These are phyloP conservation scores for Orchesella flavescens DNA, from an alignment of 2,888 invertebrate genomes.

Conservation along the genomic window DNA sequence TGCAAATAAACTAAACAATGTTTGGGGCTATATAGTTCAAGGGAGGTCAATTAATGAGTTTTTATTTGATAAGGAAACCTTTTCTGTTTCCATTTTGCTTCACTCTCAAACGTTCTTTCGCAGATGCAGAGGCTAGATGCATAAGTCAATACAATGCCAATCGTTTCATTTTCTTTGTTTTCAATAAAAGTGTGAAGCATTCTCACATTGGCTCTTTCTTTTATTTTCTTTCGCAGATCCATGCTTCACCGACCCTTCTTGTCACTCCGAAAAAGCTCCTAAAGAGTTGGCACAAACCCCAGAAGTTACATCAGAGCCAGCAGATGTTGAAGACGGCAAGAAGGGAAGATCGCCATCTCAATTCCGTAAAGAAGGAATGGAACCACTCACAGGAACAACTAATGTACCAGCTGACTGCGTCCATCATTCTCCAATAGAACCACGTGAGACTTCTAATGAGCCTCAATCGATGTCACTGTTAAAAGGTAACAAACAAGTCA, in stretches of 20 bases:
- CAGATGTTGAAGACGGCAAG: slow-evolving; percentile 33
- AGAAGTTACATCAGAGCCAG: not conserved
- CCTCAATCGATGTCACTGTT: slow-evolving; percentile 46
- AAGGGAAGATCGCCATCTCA: slow-evolving; percentile 20
- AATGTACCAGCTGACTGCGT: slow-evolving; percentile 51
- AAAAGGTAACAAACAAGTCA: slow-evolving; percentile 34
- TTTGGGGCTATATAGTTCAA: too few relatives aligned
- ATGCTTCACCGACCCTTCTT: slow-evolving; percentile 9
- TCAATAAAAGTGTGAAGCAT: too few relatives aligned
- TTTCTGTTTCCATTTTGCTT: too few relatives aligned
- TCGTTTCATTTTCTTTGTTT: too few relatives aligned
- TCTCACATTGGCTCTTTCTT: not conserved
- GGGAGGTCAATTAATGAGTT: too few relatives aligned
- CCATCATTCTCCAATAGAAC: slow-evolving; percentile 11
- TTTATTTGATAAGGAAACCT: too few relatives aligned
- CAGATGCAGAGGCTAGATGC: too few relatives aligned
- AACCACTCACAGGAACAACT: slow-evolving; percentile 8
- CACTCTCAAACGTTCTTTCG: too few relatives aligned
- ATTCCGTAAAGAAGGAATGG: not conserved
- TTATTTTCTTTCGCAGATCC: not conserved
- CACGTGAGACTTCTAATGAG: slow-evolving; percentile 45
- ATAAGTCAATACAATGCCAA: too few relatives aligned
- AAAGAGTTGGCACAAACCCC: slow-evolving; percentile 21
- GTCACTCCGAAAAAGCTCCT: not conserved
- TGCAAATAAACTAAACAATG: too few relatives aligned